Conservation (phyloP, 2,797 vertebrate species). For the Gymnothorax javanicus region DNA sequence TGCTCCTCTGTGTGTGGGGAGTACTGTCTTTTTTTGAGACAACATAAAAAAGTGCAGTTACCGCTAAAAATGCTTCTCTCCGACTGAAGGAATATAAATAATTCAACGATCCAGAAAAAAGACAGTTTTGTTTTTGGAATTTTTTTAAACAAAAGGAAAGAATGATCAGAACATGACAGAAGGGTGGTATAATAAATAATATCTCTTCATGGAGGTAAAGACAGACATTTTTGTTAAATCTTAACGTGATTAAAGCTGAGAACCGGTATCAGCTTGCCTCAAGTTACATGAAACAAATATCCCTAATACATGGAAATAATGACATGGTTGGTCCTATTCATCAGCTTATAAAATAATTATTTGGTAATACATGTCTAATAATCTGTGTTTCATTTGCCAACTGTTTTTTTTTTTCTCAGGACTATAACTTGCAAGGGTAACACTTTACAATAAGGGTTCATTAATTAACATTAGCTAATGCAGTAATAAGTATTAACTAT, state of each 20-base stretch:
- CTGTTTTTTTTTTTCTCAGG: not conserved
- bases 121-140: not conserved
- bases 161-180: not conserved
- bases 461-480: too few species aligned
- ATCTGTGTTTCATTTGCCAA: not conserved
- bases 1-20: not conserved
- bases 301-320: not conserved
- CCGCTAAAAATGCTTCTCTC: not conserved
- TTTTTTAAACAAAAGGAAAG: not conserved
- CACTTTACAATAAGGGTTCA: too few species aligned
- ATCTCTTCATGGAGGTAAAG: not conserved
- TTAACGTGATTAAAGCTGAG: too few species aligned
- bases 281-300: too few species aligned
- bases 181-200: not conserved
- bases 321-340: not conserved
- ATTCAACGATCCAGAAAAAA: not conserved
- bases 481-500: too few species aligned
- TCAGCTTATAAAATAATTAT: not conserved
- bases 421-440: too few species aligned
- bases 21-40: not conserved
- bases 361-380: not conserved
- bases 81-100: slow-evolving; percentile 3
- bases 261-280: too few species aligned
- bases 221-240: not conserved
- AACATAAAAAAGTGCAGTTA: not conserved